Percentiles rank a stretch among this genome's conserved stretches.
Conservation (phyloP, 2,113 vertebrate genomes). For the Dipodomys ordii region DNA sequence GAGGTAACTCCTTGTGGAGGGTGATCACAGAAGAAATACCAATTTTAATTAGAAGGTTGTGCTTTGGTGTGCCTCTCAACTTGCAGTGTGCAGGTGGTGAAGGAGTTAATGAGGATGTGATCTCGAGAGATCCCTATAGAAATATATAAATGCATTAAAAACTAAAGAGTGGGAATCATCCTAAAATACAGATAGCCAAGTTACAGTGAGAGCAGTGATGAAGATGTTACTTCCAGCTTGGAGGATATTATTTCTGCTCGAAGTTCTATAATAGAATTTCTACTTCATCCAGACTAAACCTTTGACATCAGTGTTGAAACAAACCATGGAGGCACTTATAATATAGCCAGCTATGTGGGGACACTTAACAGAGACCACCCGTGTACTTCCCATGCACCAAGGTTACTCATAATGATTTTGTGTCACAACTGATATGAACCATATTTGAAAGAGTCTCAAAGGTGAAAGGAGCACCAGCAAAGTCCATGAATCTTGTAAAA, state of each 20-base stretch:
- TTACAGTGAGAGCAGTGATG: neutral
- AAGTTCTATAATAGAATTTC: slow-evolving; percentile 50
- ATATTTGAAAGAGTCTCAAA: slow-evolving; percentile 68
- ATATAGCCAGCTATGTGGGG: neutral
- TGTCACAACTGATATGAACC: slow-evolving; percentile 67
- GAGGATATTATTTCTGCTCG: neutral
- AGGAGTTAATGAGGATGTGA: neutral
- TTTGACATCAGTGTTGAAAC: slow-evolving; percentile 60
- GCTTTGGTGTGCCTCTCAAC: no score
- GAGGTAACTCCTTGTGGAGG: no score
- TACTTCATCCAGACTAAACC: slow-evolving; percentile 19
- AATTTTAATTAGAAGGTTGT: no score
- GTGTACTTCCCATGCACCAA: slow-evolving; percentile 42
- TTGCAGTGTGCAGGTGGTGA: neutral
- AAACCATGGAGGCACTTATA: neutral
- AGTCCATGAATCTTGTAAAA: slow-evolving; percentile 68
- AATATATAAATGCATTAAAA: neutral
- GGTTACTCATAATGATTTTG: slow-evolving; percentile 72
- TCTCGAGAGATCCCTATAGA: neutral
- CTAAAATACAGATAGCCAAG: neutral
- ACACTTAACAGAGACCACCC: slow-evolving; percentile 66
- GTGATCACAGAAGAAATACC: no score
- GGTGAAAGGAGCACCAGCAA: slow-evolving; percentile 59
- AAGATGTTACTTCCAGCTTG: neutral
- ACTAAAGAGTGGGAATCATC: neutral